Evolutionary conservation across 2,888 invertebrate genomes (phyloP).

Genomic region (Ichneumon xanthorius): DNA sequence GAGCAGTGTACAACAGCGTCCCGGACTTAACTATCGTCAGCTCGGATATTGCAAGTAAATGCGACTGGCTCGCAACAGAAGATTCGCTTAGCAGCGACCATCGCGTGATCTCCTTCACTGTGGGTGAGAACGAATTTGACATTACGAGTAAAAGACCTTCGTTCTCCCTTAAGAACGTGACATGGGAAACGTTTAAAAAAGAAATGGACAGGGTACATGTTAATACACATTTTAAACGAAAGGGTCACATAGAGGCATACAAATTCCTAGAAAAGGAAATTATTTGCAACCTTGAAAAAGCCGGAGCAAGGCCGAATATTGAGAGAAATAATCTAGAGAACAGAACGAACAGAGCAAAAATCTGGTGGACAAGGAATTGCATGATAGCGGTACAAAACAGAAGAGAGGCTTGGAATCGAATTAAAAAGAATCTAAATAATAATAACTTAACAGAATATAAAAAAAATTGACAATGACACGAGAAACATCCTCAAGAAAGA

Average conservation of each 20-base stretch:
- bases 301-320: conserved; percentile 19
- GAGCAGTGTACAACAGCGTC: background rate
- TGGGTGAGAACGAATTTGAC: background rate
- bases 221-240: background rate
- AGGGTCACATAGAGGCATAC: background rate
- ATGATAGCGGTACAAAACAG: conserved; percentile 22
- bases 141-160: conserved; percentile 9
- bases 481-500: conserved; percentile 15
- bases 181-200: conserved; percentile 40
- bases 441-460: conserved; percentile 20
- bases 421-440: background rate
- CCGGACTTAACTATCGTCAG: conserved; percentile 52
- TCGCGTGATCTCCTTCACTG: conserved; percentile 26
- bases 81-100: conserved; percentile 44
- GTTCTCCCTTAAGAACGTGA: conserved; percentile 16
- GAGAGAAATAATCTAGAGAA: conserved; percentile 26
- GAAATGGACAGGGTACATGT: background rate
- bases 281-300: conserved; percentile 16
- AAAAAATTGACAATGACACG: conserved; percentile 16
- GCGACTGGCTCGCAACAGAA: conserved; percentile 38
- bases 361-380: conserved; percentile 30
- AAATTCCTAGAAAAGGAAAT: conserved; percentile 6
- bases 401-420: conserved; percentile 23
- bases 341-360: conserved; percentile 18
- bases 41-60: conserved; percentile 10